Evolutionary conservation across 2,888 invertebrate genomes (phyloP), one percentile per base, ranked within the genome.

Genomic region (Buathra laborator): DNA sequence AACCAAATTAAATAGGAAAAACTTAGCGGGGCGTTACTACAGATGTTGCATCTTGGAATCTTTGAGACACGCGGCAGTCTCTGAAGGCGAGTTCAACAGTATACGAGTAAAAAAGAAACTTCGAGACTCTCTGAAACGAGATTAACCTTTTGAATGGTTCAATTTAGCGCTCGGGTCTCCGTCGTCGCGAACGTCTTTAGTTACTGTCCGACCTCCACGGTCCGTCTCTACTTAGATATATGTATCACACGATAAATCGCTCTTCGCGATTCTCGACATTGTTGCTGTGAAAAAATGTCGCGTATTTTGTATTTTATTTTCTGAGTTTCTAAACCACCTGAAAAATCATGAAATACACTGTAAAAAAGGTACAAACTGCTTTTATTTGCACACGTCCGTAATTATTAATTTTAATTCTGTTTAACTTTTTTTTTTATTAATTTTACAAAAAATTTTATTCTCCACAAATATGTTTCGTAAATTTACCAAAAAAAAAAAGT

Each of bases 141-240:
- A 85, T 85, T 85, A 85, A 85, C 85, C 85, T 85, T 79, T 85
- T 85, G 85, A 85, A 85, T 82, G 85, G 79, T 79, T 85, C 82
- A 85, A 85, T 85, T 85, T 85, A 85, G 79, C 78, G 82, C 75
- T 79, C 81, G 75, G 62, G 85, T 79, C 79, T 70, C 46, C 48
- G 53, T 72, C 79, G 75, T 72, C 75, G 78, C 70, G 81, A 64
- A 79, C 70, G 81, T 84, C 82, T 85, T 79, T 71, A 85, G 85
- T 82, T 82, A 78, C 48, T n/a, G 81, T 79, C 85, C 82, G 85
- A 82, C 82, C 85, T 82, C 78, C 74, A 53, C 75, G 59, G 24
- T 32, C 64, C 74, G 43, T 53, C 67, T 81, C 78, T 75, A 81
- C 68, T 71, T 37, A 29, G 62, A 48, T 48, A 48, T n/a, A 48